Evolutionary conservation across 2,888 invertebrate species (phyloP).

Genomic region (Epicampocera succincta): DNA sequence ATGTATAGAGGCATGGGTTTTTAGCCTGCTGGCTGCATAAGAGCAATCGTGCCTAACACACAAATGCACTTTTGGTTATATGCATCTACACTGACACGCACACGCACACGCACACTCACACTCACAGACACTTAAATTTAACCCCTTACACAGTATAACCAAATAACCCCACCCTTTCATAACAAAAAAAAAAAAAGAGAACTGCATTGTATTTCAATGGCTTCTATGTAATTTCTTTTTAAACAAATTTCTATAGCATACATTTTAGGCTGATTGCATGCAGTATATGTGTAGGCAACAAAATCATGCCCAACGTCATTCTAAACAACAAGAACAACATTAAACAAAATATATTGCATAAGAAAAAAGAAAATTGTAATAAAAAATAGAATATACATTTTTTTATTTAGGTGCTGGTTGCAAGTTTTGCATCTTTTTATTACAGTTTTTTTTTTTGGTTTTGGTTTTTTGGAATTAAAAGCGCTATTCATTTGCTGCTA

Average conservation of each 20-base stretch:
- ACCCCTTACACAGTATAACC: conserved; percentile 18
- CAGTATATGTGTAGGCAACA: conserved; percentile 29
- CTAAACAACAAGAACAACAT: conserved; percentile 47
- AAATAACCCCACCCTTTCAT: conserved; percentile 45
- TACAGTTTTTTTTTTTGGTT: conserved; percentile 28
- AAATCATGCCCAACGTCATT: conserved; percentile 38
- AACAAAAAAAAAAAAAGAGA: too few relatives aligned
- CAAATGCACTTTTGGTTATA: conserved; percentile 38
- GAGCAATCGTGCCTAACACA: conserved; percentile 69
- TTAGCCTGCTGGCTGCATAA: conserved; percentile 63
- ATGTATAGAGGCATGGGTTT: conserved; percentile 31
- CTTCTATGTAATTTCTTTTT: conserved; percentile 69
- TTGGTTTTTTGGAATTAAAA: conserved; percentile 27
- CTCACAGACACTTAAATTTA: not conserved
- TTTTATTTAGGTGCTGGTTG: conserved; percentile 56
- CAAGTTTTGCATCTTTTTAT: conserved; percentile 57
- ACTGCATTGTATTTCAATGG: conserved; percentile 67
- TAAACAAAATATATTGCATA: not conserved
- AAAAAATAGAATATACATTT: conserved; percentile 48
- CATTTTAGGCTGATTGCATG: conserved; percentile 69
- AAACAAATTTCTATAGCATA: conserved; percentile 70
- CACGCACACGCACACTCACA: conserved; percentile 1
- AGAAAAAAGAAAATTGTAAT: not conserved
- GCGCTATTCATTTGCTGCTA: conserved; percentile 64
- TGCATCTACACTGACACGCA: not conserved